These are phyloP conservation scores for Eupithecia dodoneata DNA, from an alignment of 2,888 invertebrate species.

Conservation along the genomic window DNA sequence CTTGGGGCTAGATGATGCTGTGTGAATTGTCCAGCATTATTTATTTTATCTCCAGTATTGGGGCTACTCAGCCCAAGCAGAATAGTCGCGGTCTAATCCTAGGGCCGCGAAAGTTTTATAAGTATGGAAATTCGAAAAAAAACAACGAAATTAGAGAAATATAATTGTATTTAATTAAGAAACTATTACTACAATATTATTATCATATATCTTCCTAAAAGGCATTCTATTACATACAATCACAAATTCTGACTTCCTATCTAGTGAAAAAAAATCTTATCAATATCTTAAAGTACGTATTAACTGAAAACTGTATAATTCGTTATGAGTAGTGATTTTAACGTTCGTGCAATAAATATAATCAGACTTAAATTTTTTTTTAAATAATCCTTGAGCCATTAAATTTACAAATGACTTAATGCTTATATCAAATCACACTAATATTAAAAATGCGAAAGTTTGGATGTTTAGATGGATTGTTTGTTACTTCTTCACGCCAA, in stretches of 20 bases:
- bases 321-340: not conserved
- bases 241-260: slow-evolving; percentile 19
- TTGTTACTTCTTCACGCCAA: too few relatives aligned
- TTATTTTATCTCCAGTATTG: too few relatives aligned
- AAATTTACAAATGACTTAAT: not conserved
- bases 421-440: too few relatives aligned
- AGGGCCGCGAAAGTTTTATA: too few relatives aligned
- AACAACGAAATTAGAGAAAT: slow-evolving; percentile 44
- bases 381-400: slow-evolving; percentile 4
- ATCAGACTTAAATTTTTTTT: slow-evolving; percentile 22
- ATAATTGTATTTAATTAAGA: slow-evolving; percentile 60
- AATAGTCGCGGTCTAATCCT: too few relatives aligned
- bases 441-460: too few relatives aligned
- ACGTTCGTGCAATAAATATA: slow-evolving; percentile 15
- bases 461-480: too few relatives aligned
- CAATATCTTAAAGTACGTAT: not conserved
- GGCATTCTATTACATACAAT: slow-evolving; percentile 48
- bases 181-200: slow-evolving; percentile 32
- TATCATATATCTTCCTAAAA: slow-evolving; percentile 64
- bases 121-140: not conserved
- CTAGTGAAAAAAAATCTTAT: not conserved
- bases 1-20: too few relatives aligned
- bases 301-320: not conserved
- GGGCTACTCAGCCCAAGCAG: too few relatives aligned
- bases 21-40: too few relatives aligned